Percentiles rank a stretch among this genome's conserved stretches.
Conservation (phyloP, 2,888 invertebrate species). For the Andrena trimmerana region DNA sequence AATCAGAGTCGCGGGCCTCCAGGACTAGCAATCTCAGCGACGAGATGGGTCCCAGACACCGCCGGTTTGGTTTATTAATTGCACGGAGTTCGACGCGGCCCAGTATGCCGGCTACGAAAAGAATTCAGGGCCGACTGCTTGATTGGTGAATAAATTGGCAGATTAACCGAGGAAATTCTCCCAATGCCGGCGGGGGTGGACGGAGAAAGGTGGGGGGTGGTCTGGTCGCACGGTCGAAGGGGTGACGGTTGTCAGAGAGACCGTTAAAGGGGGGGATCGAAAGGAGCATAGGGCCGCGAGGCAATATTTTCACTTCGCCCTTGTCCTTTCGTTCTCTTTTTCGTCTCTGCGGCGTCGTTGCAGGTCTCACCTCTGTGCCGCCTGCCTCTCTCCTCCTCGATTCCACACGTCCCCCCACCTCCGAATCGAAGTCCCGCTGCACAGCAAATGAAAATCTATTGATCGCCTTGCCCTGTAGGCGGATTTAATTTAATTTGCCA, state of each 20-base stretch:
- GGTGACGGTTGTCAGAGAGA: constrained; percentile 46
- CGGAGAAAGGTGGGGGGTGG: constrained; percentile 25
- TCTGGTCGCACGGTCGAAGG: constrained; percentile 19
- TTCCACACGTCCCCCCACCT: constrained; percentile 25
- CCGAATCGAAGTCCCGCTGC: constrained; percentile 59
- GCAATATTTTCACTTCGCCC: constrained; percentile 74
- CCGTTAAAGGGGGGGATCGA: constrained; percentile 27
- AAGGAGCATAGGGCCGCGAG: constrained; percentile 59
- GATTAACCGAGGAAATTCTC: constrained; percentile 70
- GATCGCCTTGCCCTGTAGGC: constrained; percentile 73
- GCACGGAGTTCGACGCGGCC: constrained; percentile 5
- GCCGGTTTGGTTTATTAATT: constrained; percentile 61
- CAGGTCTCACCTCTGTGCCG: constrained; percentile 19
- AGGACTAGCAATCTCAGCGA: not conserved
- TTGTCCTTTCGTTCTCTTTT: constrained; percentile 67
- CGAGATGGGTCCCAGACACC: not conserved
- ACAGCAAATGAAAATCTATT: constrained; percentile 77
- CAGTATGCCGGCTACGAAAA: constrained; percentile 36
- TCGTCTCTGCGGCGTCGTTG: constrained; percentile 50
- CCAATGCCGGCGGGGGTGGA: constrained; percentile 35
- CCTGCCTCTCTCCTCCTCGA: constrained; percentile 6
- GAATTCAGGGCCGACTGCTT: constrained; percentile 57
- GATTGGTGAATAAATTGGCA: constrained; percentile 73
- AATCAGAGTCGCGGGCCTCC: not conserved
- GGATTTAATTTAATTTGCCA: constrained; percentile 77